Percentiles rank a stretch among this genome's conserved stretches.
phyloP scores from a whole-genome alignment of 2,113 vertebrate species.

The Rhizomys pruinosus region DNA sequence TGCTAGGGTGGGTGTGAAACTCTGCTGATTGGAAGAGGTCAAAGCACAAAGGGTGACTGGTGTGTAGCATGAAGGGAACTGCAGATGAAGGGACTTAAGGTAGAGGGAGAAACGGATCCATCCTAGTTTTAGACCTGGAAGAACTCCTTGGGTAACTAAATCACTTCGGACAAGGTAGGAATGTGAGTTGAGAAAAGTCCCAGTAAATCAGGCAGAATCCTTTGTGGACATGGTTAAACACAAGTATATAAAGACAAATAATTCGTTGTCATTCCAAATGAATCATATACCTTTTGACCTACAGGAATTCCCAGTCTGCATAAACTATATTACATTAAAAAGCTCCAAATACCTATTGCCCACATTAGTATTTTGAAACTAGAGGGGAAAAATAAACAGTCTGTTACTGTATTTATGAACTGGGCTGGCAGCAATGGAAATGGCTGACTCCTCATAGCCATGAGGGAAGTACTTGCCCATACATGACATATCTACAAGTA shows the following conservation, averaged over 20 bases:
- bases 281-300: background rate
- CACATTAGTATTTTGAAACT: constrained; percentile 40
- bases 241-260: background rate
- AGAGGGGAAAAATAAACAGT: constrained; percentile 44
- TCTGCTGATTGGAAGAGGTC: background rate
- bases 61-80: background rate
- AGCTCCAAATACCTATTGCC: constrained; percentile 14
- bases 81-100: background rate
- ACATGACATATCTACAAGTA: constrained; percentile 76
- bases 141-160: background rate
- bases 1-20: background rate
- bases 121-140: background rate
- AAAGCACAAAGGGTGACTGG: background rate
- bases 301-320: background rate
- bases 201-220: background rate
- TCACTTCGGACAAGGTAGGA: background rate
- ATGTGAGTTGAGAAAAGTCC: background rate
- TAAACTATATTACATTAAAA: constrained; percentile 51
- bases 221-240: constrained; percentile 1
- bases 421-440: constrained; percentile 79
- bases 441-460: constrained; percentile 81
- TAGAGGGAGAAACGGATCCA: background rate
- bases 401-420: constrained; percentile 78
- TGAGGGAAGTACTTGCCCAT: constrained; percentile 80
- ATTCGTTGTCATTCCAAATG: background rate